Percentiles rank a stretch among this genome's conserved stretches.
These are phyloP conservation scores for Eolophus roseicapilla DNA, from an alignment of 2,113 vertebrate genomes.

Conservation along the genomic window DNA sequence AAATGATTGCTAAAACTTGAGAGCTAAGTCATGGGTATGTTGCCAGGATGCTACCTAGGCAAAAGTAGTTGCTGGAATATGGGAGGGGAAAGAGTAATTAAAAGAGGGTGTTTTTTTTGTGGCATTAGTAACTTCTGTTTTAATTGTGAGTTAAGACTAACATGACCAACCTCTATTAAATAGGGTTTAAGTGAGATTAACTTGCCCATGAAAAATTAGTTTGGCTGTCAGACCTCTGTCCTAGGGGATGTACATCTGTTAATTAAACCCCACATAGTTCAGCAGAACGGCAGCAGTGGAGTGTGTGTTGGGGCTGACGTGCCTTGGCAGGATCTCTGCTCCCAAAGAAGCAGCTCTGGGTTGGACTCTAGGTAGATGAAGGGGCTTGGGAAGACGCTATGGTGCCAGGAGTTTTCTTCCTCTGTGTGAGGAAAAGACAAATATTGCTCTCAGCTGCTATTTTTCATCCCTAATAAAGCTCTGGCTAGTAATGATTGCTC, in stretches of 20 bases:
- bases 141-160: constrained; percentile 16
- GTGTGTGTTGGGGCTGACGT: background rate
- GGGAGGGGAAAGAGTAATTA: background rate
- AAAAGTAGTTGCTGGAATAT: background rate
- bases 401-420: background rate
- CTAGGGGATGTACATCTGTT: background rate
- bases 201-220: background rate
- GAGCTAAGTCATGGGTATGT: background rate
- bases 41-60: background rate
- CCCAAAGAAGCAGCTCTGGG: background rate
- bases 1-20: background rate
- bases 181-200: constrained; percentile 31
- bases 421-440: background rate
- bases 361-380: background rate
- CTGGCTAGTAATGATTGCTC: background rate
- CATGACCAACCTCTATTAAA: background rate
- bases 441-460: background rate
- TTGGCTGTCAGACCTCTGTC: constrained; percentile 4
- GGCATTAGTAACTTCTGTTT: background rate
- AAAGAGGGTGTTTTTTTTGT: background rate
- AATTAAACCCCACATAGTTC: background rate
- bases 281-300: background rate
- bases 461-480: constrained; percentile 15
- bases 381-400: background rate
- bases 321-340: background rate